phyloP scores from a whole-genome alignment of 2,888 invertebrate species.

The Corbicula japonica region DNA sequence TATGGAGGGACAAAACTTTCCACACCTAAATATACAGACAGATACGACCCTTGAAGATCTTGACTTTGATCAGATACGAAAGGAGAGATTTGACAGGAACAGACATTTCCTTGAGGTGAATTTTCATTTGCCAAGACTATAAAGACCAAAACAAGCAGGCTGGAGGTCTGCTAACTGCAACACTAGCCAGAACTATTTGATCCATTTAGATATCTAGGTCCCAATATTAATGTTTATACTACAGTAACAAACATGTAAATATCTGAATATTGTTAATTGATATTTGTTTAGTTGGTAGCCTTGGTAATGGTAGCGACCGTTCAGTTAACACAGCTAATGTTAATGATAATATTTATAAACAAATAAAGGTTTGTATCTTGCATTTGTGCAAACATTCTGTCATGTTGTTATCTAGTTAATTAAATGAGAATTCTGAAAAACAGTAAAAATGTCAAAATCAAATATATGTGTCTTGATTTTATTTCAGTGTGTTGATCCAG shows the following conservation, averaged over 20 bases:
- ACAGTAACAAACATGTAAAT: neutral
- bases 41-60: conserved; percentile 64
- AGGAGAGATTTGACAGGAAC: conserved; percentile 72
- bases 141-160: neutral
- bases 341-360: neutral
- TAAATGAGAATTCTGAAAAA: neutral
- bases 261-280: neutral
- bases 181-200: too few relatives aligned
- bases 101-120: conserved; percentile 67
- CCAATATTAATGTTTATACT: neutral
- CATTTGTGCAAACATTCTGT: neutral
- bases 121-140: neutral
- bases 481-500: conserved; percentile 50
- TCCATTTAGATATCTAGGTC: neutral
- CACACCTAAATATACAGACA: conserved; percentile 54
- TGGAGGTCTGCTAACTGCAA: too few relatives aligned
- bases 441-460: neutral
- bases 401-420: neutral
- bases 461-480: conserved; percentile 1
- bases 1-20: conserved; percentile 41
- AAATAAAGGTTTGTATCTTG: neutral
- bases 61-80: conserved; percentile 67
- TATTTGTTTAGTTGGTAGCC: neutral
- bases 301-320: neutral
- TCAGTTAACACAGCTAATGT: neutral